Evolutionary conservation across 2,113 vertebrate genomes (phyloP), one percentile per base, ranked within the genome.

Genomic region (Mormyrus iriodes): DNA sequence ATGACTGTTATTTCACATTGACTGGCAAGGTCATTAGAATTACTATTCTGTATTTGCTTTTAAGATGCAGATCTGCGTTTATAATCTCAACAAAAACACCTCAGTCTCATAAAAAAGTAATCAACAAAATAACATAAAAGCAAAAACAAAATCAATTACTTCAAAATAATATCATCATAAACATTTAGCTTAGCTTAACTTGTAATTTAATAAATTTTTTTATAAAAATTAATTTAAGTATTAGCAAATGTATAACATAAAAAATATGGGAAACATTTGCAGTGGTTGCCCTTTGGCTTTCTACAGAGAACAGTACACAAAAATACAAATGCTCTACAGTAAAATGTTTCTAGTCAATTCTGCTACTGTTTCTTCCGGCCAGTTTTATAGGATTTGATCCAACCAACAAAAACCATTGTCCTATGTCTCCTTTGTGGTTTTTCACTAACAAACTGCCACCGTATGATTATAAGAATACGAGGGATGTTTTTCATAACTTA

Each of bases 1-100:
- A 95, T 95, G 92, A 95, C 94, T 94, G 94, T 92, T 93, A 92
- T 92, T 87, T 84, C 93, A 95, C 93, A 93, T 89, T 92, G 89
- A 93, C 93, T 93, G 94, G 92, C 91, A 39, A 82, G 90, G 90
- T 90, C 91, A 92, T 89, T 82, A 76, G 90, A 91, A 65, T 91
- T 93, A 93, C 93, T 93, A 91, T 89, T 89, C 93, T 89, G 90
- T 92, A 17, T 82, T 84, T 89, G 51, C 52, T 86, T 89, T 88
- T 86, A 44, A 88, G n/a, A 89, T 82, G 86, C 79, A 58, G 85
- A 89, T 90, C 44, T 53, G 15, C 17, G 17, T 19, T 46, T 24
- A 35, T 44, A 87, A 42, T 42, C 52, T 42, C 35, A n/a, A 39
- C 2, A 87, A 42, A 44, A 44, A 61, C 35, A 13, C 35, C 13